A percentile compares a stretch with the other conserved stretches of the same genome.
These are phyloP conservation scores for Sandelia bainsii DNA, from an alignment of 2,797 vertebrate species.

Conservation along the genomic window DNA sequence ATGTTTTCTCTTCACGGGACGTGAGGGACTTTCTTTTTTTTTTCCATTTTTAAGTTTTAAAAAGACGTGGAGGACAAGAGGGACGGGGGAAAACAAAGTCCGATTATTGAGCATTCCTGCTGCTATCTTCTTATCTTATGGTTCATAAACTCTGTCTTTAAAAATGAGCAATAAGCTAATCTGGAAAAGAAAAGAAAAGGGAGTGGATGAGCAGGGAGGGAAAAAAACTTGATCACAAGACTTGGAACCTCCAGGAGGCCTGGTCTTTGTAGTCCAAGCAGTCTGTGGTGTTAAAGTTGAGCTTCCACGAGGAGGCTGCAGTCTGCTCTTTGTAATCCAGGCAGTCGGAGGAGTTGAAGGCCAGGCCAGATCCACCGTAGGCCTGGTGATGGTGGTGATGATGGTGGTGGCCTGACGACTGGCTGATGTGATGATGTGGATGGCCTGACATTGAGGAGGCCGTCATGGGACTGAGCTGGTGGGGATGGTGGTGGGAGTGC, in stretches of 20 bases:
- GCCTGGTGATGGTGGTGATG: slow-evolving; percentile 93
- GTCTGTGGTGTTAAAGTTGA: slow-evolving; percentile 99
- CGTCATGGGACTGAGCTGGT: slow-evolving; percentile 95
- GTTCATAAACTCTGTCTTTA: slow-evolving; percentile 70
- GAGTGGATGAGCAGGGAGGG: slow-evolving; percentile 49
- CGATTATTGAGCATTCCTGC: slow-evolving; percentile 67
- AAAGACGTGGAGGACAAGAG: slow-evolving; percentile 28
- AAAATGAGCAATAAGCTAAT: slow-evolving; percentile 78
- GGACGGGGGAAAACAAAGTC: slow-evolving; percentile 51
- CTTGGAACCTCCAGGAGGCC: slow-evolving; percentile 98
- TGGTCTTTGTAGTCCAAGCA: slow-evolving; percentile 99
- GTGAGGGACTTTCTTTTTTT: slow-evolving; percentile 19
- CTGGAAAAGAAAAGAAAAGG: slow-evolving; percentile 53
- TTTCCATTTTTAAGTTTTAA: slow-evolving; percentile 16
- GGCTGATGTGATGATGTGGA: slow-evolving; percentile 94
- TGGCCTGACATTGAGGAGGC: slow-evolving; percentile 92
- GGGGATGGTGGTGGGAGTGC: slow-evolving; percentile 95
- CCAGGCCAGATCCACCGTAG: slow-evolving; percentile 89
- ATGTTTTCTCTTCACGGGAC: slow-evolving; percentile 47
- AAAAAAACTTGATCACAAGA: slow-evolving; percentile 89
- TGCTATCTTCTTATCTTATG: slow-evolving; percentile 67
- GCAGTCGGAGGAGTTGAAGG: slow-evolving; percentile 98
- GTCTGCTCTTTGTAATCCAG: slow-evolving; percentile 99
- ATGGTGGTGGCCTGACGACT: slow-evolving; percentile 94
- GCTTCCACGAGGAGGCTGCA: slow-evolving; percentile 94